Evolutionary conservation across 2,888 invertebrate species (phyloP), one percentile per base, ranked within the genome.

Genomic region (Incurvaria masculella): DNA sequence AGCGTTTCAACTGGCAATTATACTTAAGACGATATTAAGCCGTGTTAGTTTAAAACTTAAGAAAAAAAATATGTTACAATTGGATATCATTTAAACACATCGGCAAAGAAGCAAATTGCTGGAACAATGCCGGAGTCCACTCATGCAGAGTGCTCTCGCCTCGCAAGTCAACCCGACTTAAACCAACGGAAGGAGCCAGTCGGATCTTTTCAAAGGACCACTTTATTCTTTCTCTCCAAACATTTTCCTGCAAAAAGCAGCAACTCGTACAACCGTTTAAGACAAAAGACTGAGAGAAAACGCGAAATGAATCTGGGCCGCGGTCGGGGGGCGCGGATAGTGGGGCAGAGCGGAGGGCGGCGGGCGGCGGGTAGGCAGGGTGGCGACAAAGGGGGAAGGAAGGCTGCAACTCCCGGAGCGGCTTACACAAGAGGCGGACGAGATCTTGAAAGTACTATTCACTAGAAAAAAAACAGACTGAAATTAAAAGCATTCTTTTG

Each of bases 281-380:
- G 73, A 72, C 70, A 73, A 74, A 74, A 74, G 73, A 72, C 70
- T 66, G 73, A n/a, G 67, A 69, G 72, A 73, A 69, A 71, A 72
- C 69, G 71, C 73, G 73, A 71, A 74, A 72, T 73, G 74, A 74
- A 72, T 72, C 68, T 66, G 70, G 66, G 23, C 4, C 5, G 5
- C 5, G 10, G 10, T 68, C 58, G 54, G 59, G 64, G 40, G 16
- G 21, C n/a, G n/a, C 38, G 55, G 61, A 57, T 57, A 61, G n/a
- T 21, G 60, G 62, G 65, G n/a, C n/a, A n/a, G 23, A 23, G 23
- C 23, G 23, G 10, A 23, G 68, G 59, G 54, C 59, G 64, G 40
- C 21, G 21, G n/a, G n/a, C 38, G 55, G 61, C 58, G 57, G 61
- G n/a, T 21, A 60, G 62, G 65, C 57, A 65, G 63, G 65, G 61